Evolutionary conservation across 2,888 invertebrate genomes (phyloP), one percentile per base, ranked within the genome.

Genomic region (Lamproptera curius): DNA sequence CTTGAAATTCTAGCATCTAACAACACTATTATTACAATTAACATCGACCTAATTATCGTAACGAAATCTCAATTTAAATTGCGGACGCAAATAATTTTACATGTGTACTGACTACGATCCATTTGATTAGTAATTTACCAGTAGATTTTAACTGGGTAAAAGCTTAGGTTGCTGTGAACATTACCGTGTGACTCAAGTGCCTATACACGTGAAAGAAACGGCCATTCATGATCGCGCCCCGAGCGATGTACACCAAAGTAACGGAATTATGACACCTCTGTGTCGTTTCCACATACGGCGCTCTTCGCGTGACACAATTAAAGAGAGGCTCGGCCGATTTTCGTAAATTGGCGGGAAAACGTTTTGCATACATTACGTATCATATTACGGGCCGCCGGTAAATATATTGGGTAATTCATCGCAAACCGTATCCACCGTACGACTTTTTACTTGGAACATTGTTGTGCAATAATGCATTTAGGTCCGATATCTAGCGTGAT

Each of bases 1-100:
- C 79, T 80, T 80, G 71, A 65, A 57, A 49, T 52, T 56, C 59
- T 59, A 42, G 52, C 56, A 48, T 37, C 36, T 34, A 16, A 11
- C 14, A 16, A 26, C 28, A 6, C 20, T 6, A 3, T 2, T n/a
- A 40, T 4, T 13, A 4, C 16, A 2, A 11, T 16, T 16, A 11
- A 15, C 15, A 5, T 11, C 28, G 28, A 31, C 10, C n/a, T n/a
- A n/a, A n/a, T n/a, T n/a, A n/a, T n/a, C n/a, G n/a, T n/a, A n/a
- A n/a, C n/a, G n/a, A n/a, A n/a, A n/a, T n/a, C n/a, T n/a, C n/a
- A n/a, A n/a, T n/a, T n/a, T n/a, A n/a, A n/a, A n/a, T n/a, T n/a
- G n/a, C n/a, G n/a, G n/a, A n/a, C n/a, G n/a, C n/a, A n/a, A n/a
- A n/a, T n/a, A n/a, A n/a, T n/a, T n/a, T n/a, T n/a, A n/a, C n/a